phyloP scores from a whole-genome alignment of 2,888 invertebrate genomes.

The Drosophila pseudotakahashii region DNA sequence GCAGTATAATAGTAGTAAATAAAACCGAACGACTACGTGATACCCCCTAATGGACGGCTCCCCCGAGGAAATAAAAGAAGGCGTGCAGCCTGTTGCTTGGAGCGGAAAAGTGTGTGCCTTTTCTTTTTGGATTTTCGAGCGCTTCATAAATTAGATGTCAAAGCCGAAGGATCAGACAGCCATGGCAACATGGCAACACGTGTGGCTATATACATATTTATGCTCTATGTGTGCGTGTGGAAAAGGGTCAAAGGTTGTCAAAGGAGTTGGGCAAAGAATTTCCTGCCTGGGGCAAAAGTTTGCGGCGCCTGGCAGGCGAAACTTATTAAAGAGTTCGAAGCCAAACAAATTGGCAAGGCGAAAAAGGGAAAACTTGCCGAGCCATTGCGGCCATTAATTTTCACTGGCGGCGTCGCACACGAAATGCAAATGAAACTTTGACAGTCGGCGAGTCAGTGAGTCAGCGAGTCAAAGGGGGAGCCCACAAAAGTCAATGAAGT shows the following conservation, averaged over 20 bases:
- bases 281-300: conserved; percentile 34
- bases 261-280: conserved; percentile 31
- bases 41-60: conserved; percentile 29
- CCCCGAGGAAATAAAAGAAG: not conserved
- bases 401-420: conserved; percentile 34
- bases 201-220: not conserved
- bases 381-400: conserved; percentile 62
- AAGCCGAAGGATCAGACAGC: conserved; percentile 64
- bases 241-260: conserved; percentile 67
- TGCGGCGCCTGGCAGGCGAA: conserved; percentile 31
- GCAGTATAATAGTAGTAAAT: conserved; percentile 7
- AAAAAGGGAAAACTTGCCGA: conserved; percentile 35
- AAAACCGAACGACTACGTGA: conserved; percentile 30
- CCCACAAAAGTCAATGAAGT: conserved; percentile 69
- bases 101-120: conserved; percentile 13
- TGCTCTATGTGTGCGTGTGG: not conserved
- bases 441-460: conserved; percentile 27
- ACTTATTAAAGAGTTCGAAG: conserved; percentile 53
- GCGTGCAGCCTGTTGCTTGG: conserved; percentile 36
- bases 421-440: conserved; percentile 70
- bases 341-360: conserved; percentile 45
- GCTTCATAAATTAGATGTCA: conserved; percentile 77
- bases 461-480: conserved; percentile 6
- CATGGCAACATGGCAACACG: conserved; percentile 41
- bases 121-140: conserved; percentile 36